Conservation (phyloP, 2,888 invertebrate genomes). For the Polymixis lichenea region DNA sequence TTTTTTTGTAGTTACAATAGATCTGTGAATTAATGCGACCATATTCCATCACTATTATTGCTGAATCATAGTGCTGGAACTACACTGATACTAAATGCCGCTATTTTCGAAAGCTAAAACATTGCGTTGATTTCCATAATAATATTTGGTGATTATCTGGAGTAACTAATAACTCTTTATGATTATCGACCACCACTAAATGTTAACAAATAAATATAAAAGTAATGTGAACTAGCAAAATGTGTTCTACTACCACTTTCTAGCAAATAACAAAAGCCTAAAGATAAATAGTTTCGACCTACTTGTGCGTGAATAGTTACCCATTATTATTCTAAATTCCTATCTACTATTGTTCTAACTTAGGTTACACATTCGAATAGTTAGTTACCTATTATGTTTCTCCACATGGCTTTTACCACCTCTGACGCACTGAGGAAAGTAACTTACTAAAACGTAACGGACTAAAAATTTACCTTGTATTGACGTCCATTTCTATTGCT, state of each 20-base stretch:
- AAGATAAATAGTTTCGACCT: background rate
- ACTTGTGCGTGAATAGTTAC: slow-evolving; percentile 25
- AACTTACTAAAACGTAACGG: too few species aligned
- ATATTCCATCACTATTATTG: background rate
- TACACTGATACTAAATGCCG: background rate
- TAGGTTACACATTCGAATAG: slow-evolving; percentile 7
- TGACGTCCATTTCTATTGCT: slow-evolving; percentile 7
- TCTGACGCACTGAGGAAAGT: slow-evolving; percentile 17
- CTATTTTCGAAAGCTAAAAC: background rate
- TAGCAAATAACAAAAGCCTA: slow-evolving; percentile 19
- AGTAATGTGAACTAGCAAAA: background rate
- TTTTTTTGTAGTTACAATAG: background rate
- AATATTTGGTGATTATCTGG: background rate
- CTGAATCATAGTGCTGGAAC: too few species aligned
- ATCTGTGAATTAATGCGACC: background rate
- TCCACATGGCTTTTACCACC: slow-evolving; percentile 6
- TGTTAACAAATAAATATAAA: slow-evolving; percentile 2
- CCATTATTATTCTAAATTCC: slow-evolving; percentile 27
- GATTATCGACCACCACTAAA: too few species aligned
- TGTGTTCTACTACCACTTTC: slow-evolving; percentile 5
- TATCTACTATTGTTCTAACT: background rate
- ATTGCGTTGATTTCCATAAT: background rate
- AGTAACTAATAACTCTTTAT: background rate
- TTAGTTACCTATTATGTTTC: slow-evolving; percentile 11
- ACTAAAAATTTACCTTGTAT: too few species aligned